phyloP scores from a whole-genome alignment of 2,113 vertebrate species.

The Tor tambroides region DNA sequence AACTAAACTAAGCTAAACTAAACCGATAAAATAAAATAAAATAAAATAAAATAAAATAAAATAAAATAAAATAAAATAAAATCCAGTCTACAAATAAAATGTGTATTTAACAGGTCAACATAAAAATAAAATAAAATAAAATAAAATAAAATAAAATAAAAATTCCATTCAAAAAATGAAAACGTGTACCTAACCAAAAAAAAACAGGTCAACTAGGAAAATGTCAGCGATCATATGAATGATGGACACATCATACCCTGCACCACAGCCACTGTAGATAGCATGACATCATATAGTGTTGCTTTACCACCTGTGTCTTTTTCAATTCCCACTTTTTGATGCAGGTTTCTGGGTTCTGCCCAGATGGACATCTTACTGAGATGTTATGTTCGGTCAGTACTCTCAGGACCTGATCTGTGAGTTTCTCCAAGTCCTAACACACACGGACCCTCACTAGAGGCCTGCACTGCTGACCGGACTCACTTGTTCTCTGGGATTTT shows the following conservation, averaged over 20 bases:
- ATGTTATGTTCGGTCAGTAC: not conserved
- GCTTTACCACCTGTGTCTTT: conserved; percentile 39
- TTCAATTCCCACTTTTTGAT: conserved; percentile 46
- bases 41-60: too few species aligned
- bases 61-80: too few species aligned
- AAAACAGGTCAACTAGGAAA: not conserved
- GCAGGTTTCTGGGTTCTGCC: not conserved
- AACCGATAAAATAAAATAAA: too few species aligned
- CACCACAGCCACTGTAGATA: too few species aligned
- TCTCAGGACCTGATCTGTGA: conserved; percentile 23
- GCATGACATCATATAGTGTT: not conserved
- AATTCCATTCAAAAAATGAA: not conserved
- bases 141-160: too few species aligned
- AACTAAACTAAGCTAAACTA: too few species aligned
- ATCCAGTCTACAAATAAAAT: too few species aligned
- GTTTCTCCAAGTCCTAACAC: not conserved
- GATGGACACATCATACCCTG: too few species aligned
- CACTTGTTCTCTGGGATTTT: not conserved
- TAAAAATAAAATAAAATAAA: too few species aligned
- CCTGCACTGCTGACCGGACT: not conserved
- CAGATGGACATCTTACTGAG: not conserved
- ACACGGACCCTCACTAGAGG: not conserved
- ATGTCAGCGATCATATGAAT: too few species aligned
- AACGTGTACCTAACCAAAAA: not conserved
- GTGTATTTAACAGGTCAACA: too few species aligned